Evolutionary conservation across 2,888 invertebrate species (phyloP).

Genomic region (Smittia sp.): DNA sequence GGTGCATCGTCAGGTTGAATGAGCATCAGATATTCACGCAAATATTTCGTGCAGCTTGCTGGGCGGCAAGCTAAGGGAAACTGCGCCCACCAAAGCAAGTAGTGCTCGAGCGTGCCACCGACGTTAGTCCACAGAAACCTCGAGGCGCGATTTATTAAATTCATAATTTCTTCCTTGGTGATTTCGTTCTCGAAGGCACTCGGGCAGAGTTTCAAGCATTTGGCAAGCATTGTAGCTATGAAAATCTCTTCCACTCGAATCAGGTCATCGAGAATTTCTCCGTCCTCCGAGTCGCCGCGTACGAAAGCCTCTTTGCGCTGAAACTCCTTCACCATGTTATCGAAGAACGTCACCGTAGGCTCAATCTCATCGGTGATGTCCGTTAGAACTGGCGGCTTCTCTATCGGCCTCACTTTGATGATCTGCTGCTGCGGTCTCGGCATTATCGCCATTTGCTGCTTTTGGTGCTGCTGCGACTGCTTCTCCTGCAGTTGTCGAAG

Average conservation of each 20-base stretch:
- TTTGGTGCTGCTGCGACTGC: conserved; percentile 20
- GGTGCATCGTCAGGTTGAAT: conserved; percentile 62
- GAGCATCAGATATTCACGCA: conserved; percentile 60
- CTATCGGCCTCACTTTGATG: conserved; percentile 19
- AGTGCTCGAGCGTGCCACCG: conserved; percentile 75
- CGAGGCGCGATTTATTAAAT: conserved; percentile 49
- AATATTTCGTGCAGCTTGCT: conserved; percentile 63
- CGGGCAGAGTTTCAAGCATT: conserved; percentile 44
- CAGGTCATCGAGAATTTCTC: conserved; percentile 63
- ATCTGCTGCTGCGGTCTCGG: conserved; percentile 30
- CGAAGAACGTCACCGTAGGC: conserved; percentile 43
- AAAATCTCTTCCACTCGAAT: conserved; percentile 67
- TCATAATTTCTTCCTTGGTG: conserved; percentile 38
- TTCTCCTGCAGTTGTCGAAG: background rate
- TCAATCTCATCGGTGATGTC: conserved; percentile 36
- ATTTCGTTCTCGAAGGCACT: conserved; percentile 43
- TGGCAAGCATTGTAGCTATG: conserved; percentile 52
- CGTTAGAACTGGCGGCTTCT: conserved; percentile 37
- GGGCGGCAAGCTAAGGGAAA: conserved; percentile 67
- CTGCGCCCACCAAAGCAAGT: conserved; percentile 80
- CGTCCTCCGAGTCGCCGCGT: conserved; percentile 52
- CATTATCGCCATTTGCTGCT: conserved; percentile 40
- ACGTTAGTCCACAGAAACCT: conserved; percentile 73
- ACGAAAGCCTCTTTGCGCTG: conserved; percentile 42
- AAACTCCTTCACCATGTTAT: conserved; percentile 43